phyloP scores from a whole-genome alignment of 2,888 invertebrate species.

The Eustalomyia histrio region DNA sequence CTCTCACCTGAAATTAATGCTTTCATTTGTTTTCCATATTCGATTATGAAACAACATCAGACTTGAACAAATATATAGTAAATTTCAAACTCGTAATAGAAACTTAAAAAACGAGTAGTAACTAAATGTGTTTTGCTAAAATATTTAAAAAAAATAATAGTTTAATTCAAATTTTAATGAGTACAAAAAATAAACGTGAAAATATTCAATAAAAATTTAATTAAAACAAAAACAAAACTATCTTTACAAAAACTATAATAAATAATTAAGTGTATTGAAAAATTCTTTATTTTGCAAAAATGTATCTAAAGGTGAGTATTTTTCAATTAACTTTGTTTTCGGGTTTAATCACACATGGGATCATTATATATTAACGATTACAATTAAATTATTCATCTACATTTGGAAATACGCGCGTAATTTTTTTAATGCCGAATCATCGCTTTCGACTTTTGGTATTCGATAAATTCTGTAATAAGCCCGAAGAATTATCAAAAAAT shows the following conservation, averaged over 20 bases:
- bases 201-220: constrained; percentile 31
- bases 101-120: neutral
- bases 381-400: too few relatives aligned
- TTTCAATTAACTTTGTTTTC: too few relatives aligned
- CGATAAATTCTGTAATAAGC: too few relatives aligned
- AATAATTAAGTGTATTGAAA: neutral
- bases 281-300: neutral
- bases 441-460: too few relatives aligned
- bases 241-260: neutral
- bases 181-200: constrained; percentile 29
- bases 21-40: constrained; percentile 73
- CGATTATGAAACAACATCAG: constrained; percentile 67
- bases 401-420: too few relatives aligned
- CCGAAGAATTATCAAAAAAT: too few relatives aligned
- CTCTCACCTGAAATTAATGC: constrained; percentile 69
- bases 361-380: too few relatives aligned
- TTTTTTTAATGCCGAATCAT: too few relatives aligned
- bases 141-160: constrained; percentile 18
- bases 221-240: neutral
- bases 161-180: neutral
- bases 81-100: constrained; percentile 18
- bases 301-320: constrained; percentile 52
- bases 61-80: constrained; percentile 6
- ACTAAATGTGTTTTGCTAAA: neutral
- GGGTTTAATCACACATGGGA: too few relatives aligned